Conservation (phyloP, 2,888 invertebrate genomes). For the Argyresthia goedartella region DNA sequence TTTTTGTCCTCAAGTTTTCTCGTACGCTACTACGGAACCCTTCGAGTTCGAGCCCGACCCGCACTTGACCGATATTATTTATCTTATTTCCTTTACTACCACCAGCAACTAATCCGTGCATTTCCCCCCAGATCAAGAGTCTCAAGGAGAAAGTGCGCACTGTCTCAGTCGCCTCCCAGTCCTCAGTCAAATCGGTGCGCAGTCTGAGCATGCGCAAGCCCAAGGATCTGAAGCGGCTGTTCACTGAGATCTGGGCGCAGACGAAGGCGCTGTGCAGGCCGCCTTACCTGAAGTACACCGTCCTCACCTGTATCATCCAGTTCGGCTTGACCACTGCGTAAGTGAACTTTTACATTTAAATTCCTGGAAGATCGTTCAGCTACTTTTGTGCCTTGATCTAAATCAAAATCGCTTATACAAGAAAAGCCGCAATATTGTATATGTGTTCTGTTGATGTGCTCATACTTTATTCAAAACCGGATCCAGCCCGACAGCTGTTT, state of each 20-base stretch:
- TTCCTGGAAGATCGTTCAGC: too few relatives aligned
- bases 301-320: conserved; percentile 84
- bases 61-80: too few relatives aligned
- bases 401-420: too few relatives aligned
- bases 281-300: conserved; percentile 81
- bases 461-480: too few relatives aligned
- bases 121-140: conserved; percentile 71
- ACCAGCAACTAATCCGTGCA: not conserved
- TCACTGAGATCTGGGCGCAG: conserved; percentile 80
- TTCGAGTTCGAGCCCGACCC: too few relatives aligned
- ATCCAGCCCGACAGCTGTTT: too few relatives aligned
- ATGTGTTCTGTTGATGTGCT: too few relatives aligned
- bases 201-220: conserved; percentile 78
- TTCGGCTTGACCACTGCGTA: conserved; percentile 85
- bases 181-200: conserved; percentile 75
- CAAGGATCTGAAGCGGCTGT: conserved; percentile 77
- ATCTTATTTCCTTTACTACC: too few relatives aligned
- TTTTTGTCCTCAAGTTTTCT: too few relatives aligned
- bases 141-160: conserved; percentile 77
- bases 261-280: conserved; percentile 81
- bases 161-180: conserved; percentile 74
- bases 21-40: too few relatives aligned
- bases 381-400: too few relatives aligned
- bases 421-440: too few relatives aligned
- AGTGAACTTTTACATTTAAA: conserved; percentile 1